A percentile compares a stretch with the other conserved stretches of the same genome.
These are phyloP conservation scores for Channa argus DNA, from an alignment of 2,113 vertebrate species.

Conservation along the genomic window DNA sequence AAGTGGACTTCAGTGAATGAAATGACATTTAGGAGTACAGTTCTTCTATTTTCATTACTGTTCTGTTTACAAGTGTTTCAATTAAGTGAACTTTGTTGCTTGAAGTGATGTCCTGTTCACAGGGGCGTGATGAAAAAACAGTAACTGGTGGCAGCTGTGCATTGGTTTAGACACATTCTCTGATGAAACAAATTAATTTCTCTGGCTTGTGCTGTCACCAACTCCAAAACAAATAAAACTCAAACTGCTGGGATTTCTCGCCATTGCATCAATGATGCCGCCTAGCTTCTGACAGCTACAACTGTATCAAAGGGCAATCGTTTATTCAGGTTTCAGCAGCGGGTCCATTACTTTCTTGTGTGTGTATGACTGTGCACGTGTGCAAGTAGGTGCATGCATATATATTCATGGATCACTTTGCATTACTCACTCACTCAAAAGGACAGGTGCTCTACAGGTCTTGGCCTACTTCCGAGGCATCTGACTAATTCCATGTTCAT, in stretches of 20 bases:
- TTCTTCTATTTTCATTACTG: conserved; percentile 59
- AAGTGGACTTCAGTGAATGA: conserved; percentile 47
- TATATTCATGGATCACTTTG: conserved; percentile 54
- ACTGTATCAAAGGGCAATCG: conserved; percentile 72
- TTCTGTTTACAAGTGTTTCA: conserved; percentile 72
- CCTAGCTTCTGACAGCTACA: conserved; percentile 64
- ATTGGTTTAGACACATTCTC: conserved; percentile 52
- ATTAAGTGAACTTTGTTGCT: conserved; percentile 68
- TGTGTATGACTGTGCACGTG: background rate
- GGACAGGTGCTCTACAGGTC: conserved; percentile 34
- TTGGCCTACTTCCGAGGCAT: conserved; percentile 41
- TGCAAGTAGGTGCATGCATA: background rate
- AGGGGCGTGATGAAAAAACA: conserved; percentile 50
- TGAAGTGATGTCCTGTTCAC: conserved; percentile 51
- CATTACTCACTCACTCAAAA: conserved; percentile 54
- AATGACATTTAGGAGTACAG: conserved; percentile 70
- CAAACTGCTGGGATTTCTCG: conserved; percentile 68
- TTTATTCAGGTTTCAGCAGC: conserved; percentile 62
- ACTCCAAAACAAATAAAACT: conserved; percentile 67
- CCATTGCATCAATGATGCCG: conserved; percentile 73
- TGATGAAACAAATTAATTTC: conserved; percentile 64
- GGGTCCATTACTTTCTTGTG: conserved; percentile 61
- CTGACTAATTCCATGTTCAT: conserved; percentile 51
- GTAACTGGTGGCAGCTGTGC: conserved; percentile 34
- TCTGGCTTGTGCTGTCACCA: conserved; percentile 59